Percentiles rank a stretch among this genome's conserved stretches.
Evolutionary conservation across 2,113 vertebrate genomes (phyloP).

Genomic region (Macrotus californicus): DNA sequence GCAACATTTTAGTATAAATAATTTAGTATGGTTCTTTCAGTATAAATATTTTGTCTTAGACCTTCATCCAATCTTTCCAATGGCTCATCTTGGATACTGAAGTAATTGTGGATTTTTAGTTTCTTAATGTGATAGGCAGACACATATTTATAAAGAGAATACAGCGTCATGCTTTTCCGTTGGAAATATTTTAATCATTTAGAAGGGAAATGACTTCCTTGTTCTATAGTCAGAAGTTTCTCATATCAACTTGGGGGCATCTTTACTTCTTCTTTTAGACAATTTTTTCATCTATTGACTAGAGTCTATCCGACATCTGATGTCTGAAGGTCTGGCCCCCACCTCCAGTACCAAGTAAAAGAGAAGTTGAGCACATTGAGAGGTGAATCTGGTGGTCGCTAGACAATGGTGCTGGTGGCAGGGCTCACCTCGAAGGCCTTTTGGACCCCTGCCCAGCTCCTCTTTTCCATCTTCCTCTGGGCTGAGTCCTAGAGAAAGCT

Average conservation of each 20-base stretch:
- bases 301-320: background rate
- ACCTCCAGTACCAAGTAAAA: background rate
- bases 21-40: background rate
- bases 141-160: background rate
- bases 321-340: background rate
- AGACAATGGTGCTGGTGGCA: background rate
- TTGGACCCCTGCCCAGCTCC: background rate
- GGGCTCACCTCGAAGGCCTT: background rate
- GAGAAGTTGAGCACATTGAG: background rate
- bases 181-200: constrained; percentile 23
- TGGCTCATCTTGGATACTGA: background rate
- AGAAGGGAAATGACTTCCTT: background rate
- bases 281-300: background rate
- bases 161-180: background rate
- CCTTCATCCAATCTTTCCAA: background rate
- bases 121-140: background rate
- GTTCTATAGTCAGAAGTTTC: background rate
- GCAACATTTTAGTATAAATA: background rate
- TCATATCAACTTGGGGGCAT: background rate
- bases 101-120: background rate
- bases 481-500: background rate
- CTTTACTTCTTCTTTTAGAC: constrained; percentile 4
- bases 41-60: background rate
- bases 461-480: background rate
- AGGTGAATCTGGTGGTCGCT: background rate